Conservation (phyloP, 2,888 invertebrate species). For the Balanococcus diminutus region DNA sequence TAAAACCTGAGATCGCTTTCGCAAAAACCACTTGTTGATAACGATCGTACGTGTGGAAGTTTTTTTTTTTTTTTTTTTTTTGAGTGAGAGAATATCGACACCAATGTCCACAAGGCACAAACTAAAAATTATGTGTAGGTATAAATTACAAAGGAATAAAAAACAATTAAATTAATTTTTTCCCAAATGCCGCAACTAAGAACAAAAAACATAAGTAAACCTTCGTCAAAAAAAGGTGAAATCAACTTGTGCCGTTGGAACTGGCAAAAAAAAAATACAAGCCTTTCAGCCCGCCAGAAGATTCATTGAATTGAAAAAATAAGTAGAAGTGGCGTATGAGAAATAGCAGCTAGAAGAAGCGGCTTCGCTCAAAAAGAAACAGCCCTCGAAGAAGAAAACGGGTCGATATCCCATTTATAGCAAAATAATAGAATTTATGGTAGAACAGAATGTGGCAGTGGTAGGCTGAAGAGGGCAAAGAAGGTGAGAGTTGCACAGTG, state of each 20-base stretch:
- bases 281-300: constrained; percentile 22
- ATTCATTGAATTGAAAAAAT: constrained; percentile 42
- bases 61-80: no score
- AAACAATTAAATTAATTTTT: no score
- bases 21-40: no score
- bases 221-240: neutral
- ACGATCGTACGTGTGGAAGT: no score
- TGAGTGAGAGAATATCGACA: no score
- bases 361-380: constrained; percentile 44
- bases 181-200: no score
- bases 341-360: constrained; percentile 37
- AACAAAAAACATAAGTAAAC: neutral
- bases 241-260: neutral
- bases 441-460: constrained; percentile 45
- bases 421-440: constrained; percentile 60
- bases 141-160: no score
- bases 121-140: no score
- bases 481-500: constrained; percentile 47
- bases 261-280: neutral
- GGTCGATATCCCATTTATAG: constrained; percentile 62
- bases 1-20: no score
- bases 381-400: constrained; percentile 55
- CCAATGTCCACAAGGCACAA: no score
- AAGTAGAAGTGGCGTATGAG: neutral
- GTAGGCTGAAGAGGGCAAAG: constrained; percentile 1